Evolutionary conservation across 2,888 invertebrate genomes (phyloP), one percentile per base, ranked within the genome.

Genomic region (Mycogona germanica): DNA sequence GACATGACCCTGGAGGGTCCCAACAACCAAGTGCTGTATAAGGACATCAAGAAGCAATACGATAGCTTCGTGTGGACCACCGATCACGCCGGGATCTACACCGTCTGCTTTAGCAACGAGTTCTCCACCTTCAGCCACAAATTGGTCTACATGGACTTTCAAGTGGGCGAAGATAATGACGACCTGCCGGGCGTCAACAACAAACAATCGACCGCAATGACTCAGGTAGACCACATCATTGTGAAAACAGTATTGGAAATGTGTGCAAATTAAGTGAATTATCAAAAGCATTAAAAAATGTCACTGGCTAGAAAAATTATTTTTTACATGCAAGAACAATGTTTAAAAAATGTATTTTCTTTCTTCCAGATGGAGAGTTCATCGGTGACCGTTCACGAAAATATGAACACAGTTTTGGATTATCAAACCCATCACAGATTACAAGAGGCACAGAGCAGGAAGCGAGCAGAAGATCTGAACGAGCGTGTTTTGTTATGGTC

Each of bases 121-220:
- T 98, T 98, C 70, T 97, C 97, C 46, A 96, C 97, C 52, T 96
- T 97, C 72, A 91, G 95, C 6, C 97, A 98, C 69, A 98, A 98
- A 73, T 78, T 96, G 60, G 91, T 98, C 25, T 98, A 97, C 71
- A 89, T 98, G 83, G 96, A 96, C 70, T 84, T 97, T 65, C 88
- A 92, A 79, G 88, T 92, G 28, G 95, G 95, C 2, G 91, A 93
- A 17, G 91, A 93, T 19, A 92, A 93, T 69, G 77, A 79, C 45
- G 80, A 87, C 0, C 71, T 89, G 25, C 87, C 88, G 14, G 89
- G 89, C 17, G 37, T 58, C 26, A 72, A 87, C 53, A 86, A 85
- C 32, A 87, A 87, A 63, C 91, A 91, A 70, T 81, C 83, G 7
- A 92, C 93, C 48, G 95, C 89, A 17, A 80, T 96, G 72, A 96